A percentile compares a stretch with the other conserved stretches of the same genome.
Evolutionary conservation across 2,888 invertebrate genomes (phyloP).

Genomic region (Helleia helle): DNA sequence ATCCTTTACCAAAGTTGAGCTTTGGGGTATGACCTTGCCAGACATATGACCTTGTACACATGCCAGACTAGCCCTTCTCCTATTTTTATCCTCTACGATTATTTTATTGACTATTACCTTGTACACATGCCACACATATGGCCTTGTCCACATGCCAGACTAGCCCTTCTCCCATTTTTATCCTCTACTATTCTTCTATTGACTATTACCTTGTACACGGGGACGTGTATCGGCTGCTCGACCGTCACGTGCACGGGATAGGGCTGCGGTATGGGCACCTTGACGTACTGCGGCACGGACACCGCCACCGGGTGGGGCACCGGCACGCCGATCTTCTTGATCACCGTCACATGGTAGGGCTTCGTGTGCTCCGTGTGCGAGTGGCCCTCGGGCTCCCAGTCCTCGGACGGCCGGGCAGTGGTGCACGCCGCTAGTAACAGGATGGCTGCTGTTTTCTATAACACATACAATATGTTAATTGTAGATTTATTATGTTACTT

Average conservation of each 20-base stretch:
- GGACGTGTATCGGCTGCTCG: slow-evolving; percentile 81
- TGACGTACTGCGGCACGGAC: slow-evolving; percentile 79
- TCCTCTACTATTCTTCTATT: too few species aligned
- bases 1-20: too few species aligned
- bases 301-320: slow-evolving; percentile 82
- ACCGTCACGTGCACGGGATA: slow-evolving; percentile 82
- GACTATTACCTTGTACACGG: slow-evolving; percentile 77
- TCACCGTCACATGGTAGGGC: slow-evolving; percentile 79
- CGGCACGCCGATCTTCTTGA: slow-evolving; percentile 82
- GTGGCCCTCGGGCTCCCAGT: slow-evolving; percentile 71
- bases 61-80: too few species aligned
- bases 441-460: slow-evolving; percentile 58
- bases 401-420: slow-evolving; percentile 51
- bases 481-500: too few species aligned
- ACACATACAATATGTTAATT: slow-evolving; percentile 14
- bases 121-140: too few species aligned
- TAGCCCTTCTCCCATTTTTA: too few species aligned
- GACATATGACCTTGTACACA: too few species aligned
- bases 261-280: slow-evolving; percentile 82
- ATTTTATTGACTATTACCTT: too few species aligned
- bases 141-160: too few species aligned
- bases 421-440: slow-evolving; percentile 42
- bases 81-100: too few species aligned
- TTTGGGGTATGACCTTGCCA: too few species aligned
- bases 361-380: slow-evolving; percentile 80